phyloP scores from a whole-genome alignment of 92 coral and sea anemone species.

The Chrysogorgia sp. region DNA sequence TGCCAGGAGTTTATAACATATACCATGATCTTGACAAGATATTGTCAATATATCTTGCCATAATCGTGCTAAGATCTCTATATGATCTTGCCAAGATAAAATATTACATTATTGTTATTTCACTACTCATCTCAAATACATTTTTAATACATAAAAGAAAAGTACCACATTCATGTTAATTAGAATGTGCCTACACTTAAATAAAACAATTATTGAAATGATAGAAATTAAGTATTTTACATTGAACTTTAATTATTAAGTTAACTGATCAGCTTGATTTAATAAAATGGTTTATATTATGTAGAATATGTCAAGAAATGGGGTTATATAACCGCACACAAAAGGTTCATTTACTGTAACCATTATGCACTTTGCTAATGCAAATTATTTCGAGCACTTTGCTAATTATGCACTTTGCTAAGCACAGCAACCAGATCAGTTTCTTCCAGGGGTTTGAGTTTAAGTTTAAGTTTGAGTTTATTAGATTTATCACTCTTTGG shows the following conservation, averaged over 20 bases:
- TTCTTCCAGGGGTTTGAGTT: no score
- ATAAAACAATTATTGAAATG: no score
- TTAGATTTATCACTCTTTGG: no score
- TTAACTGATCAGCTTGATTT: not conserved
- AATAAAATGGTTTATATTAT: no score
- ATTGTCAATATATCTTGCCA: no score
- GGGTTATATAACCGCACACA: slow-evolving; percentile 26
- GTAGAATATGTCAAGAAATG: slow-evolving; percentile 24
- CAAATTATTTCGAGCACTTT: no score
- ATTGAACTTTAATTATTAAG: not conserved
- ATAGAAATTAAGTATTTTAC: not conserved
- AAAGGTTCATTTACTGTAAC: slow-evolving; percentile 22
- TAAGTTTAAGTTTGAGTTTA: no score
- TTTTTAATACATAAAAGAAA: slow-evolving; percentile 25
- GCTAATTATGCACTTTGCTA: no score
- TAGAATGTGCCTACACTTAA: no score
- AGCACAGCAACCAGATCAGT: slow-evolving; percentile 11
- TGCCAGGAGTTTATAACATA: not conserved
- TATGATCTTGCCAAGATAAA: not conserved
- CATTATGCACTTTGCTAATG: slow-evolving; percentile 21
- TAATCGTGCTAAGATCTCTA: not conserved
- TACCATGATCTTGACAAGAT: no score
- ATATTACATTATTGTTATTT: no score
- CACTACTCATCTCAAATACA: no score
- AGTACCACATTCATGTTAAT: slow-evolving; percentile 37